Evolutionary conservation across 1,140 invertebrate genomes (phyloP), one percentile per base, ranked within the genome.

Genomic region (Metopolophium dirhodum): DNA sequence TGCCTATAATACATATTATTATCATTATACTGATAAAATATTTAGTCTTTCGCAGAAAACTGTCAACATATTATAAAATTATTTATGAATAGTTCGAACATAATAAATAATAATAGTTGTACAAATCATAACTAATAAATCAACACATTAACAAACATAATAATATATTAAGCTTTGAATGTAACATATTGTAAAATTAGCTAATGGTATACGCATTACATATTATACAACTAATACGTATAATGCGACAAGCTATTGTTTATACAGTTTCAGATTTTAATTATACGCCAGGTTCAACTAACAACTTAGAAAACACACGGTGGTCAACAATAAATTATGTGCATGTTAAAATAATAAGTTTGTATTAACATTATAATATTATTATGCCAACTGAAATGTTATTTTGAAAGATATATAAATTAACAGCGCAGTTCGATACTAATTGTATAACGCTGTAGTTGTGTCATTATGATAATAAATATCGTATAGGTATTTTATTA

Each of bases 231-330:
- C 61, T n/a, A 77, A 77, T 20, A 47, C 14, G 85, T n/a, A 49
- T 30, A 87, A 86, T n/a, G 49, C 41, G 23, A 47, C 26, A 47
- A 87, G 26, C 23, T 30, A 87, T 87, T 87, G 45, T 87, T 47
- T 87, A 87, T 49, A 18, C 30, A 87, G 30, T 47, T 47, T 87
- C 45, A 49, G 85, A 87, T 87, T 87, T 47, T 47, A 87, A 87
- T 87, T 87, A 87, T 45, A 49, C 85, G 45, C 41, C 41, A 49
- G 41, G 45, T 87, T 87, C 85, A 87, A 87, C 85, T 87, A 87
- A 87, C 22, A 41, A 85, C 35, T 85, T 85, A 87, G 45, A 47
- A 47, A 87, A 87, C 26, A 30, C 41, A 26, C 83, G 23, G 83
- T 45, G 83, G 83, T 85, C 83, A 85, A 85, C 83, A n/a, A 87